These are phyloP conservation scores for Sarcophaga subvicina DNA, from an alignment of 2,888 invertebrate genomes.

Conservation along the genomic window DNA sequence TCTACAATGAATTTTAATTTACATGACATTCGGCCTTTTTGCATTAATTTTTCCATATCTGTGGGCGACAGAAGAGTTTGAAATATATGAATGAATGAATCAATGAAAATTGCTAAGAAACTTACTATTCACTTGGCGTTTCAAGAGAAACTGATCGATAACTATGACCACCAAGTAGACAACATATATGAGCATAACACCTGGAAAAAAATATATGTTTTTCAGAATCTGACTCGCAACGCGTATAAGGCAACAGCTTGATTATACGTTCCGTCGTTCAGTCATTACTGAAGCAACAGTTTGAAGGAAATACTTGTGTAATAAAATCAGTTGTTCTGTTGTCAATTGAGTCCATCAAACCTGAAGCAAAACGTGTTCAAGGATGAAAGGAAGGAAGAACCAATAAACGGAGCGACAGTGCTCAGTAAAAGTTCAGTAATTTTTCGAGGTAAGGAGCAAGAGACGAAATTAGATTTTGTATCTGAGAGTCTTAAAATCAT, in stretches of 20 bases:
- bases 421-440: no score
- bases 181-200: conserved; percentile 71
- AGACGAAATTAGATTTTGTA: no score
- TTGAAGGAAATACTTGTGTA: no score
- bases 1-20: not conserved
- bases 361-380: no score
- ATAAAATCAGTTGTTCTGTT: no score
- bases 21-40: conserved; percentile 46
- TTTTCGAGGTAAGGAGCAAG: no score
- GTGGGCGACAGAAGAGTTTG: not conserved
- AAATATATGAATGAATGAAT: not conserved
- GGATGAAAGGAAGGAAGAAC: no score
- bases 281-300: no score
- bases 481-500: no score
- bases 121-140: conserved; percentile 67
- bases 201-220: conserved; percentile 55
- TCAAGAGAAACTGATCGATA: conserved; percentile 72
- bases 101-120: not conserved
- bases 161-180: conserved; percentile 72
- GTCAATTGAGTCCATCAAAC: no score
- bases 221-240: not conserved
- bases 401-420: no score
- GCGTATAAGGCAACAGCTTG: not conserved
- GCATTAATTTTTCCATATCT: conserved; percentile 48
- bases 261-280: not conserved